Percentiles rank a stretch among this genome's conserved stretches.
Evolutionary conservation across 2,797 vertebrate species (phyloP).

Genomic region (Propithecus deckenii): DNA sequence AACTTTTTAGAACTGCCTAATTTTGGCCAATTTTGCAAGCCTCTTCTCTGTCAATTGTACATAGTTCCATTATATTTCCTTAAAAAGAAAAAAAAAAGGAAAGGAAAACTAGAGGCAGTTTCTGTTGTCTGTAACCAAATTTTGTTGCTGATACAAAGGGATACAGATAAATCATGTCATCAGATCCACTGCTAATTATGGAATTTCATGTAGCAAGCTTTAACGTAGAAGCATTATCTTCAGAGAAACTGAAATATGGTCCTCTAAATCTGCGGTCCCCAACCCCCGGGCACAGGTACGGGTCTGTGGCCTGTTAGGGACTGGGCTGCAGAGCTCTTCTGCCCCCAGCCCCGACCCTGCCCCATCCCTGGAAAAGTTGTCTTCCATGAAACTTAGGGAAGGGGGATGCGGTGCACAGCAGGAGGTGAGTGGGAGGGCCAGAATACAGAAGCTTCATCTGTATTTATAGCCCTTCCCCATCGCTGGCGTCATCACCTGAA

Average conservation of each 20-base stretch:
- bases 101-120: background rate
- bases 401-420: too few species aligned
- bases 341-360: too few species aligned
- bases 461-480: too few species aligned
- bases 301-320: too few species aligned
- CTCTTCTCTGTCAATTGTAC: background rate
- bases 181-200: background rate
- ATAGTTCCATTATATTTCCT: background rate
- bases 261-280: too few species aligned
- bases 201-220: background rate
- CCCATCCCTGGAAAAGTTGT: too few species aligned
- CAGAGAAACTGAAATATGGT: background rate
- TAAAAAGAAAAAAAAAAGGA: background rate
- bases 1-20: background rate
- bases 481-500: too few species aligned
- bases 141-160: background rate
- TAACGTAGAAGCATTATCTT: background rate
- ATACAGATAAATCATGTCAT: background rate
- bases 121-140: background rate
- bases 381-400: too few species aligned
- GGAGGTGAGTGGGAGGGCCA: too few species aligned
- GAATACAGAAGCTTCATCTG: too few species aligned
- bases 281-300: too few species aligned
- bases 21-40: background rate
- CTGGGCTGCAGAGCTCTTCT: too few species aligned